Conservation (phyloP, 92 coral and sea anemone genomes). For the Palythoa grandis region DNA sequence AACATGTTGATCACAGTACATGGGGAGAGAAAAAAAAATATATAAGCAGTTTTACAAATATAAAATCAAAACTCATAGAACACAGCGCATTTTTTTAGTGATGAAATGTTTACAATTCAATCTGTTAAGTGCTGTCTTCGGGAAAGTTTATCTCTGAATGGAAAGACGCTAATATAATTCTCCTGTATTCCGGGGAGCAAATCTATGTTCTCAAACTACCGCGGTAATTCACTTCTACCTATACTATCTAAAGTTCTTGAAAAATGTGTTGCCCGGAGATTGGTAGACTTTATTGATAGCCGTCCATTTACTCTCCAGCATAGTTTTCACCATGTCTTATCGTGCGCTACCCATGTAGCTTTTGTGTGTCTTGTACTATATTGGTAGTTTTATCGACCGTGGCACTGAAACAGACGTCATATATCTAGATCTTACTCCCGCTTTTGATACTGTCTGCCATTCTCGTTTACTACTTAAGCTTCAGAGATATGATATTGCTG, state of each 20-base stretch:
- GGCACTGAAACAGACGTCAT: neutral
- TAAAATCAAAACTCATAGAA: no score
- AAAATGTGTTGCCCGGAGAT: neutral
- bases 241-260: neutral
- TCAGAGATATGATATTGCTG: neutral
- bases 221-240: neutral
- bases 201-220: neutral
- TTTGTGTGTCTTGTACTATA: neutral
- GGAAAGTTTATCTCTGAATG: neutral
- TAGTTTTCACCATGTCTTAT: neutral
- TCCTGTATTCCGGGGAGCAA: neutral
- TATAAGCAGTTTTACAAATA: no score
- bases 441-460: neutral
- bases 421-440: neutral
- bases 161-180: neutral
- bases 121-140: neutral
- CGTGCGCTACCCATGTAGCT: neutral
- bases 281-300: neutral
- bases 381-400: neutral
- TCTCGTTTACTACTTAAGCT: neutral
- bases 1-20: no score
- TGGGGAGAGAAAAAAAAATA: no score
- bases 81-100: no score
- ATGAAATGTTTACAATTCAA: no score
- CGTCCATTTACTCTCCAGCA: neutral